Conservation (phyloP, 2,888 invertebrate genomes). For the Metallyticus violacea region DNA sequence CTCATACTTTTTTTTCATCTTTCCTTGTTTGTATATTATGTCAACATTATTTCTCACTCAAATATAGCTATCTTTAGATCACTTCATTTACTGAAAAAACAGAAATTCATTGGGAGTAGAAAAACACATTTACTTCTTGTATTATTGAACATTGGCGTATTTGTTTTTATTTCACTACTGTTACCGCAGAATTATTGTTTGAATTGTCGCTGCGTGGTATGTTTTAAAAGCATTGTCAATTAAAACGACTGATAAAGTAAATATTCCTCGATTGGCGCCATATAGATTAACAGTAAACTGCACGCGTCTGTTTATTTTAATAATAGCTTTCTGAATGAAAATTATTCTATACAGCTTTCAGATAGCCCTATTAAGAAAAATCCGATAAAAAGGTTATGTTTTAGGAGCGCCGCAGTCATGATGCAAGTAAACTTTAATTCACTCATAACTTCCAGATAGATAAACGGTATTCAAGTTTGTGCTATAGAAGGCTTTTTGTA, state of each 20-base stretch:
- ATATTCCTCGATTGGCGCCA: not conserved
- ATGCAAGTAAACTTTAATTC: too few species aligned
- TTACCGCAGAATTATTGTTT: not conserved
- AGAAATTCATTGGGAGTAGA: not conserved
- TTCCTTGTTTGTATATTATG: too few species aligned
- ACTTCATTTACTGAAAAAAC: not conserved
- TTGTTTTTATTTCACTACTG: not conserved
- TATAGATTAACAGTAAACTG: not conserved
- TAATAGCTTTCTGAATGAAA: not conserved
- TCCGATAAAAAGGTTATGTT: too few species aligned
- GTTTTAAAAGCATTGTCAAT: not conserved
- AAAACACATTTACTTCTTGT: not conserved
- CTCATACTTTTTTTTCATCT: too few species aligned
- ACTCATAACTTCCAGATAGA: too few species aligned
- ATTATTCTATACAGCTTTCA: not conserved
- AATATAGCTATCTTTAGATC: too few species aligned
- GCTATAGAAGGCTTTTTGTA: too few species aligned
- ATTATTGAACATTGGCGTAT: not conserved
- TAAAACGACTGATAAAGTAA: not conserved
- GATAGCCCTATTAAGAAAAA: not conserved
- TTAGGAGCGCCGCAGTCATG: too few species aligned
- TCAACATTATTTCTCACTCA: too few species aligned
- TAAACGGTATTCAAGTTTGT: too few species aligned
- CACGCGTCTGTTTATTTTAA: not conserved
- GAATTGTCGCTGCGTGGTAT: not conserved